Percentiles rank a stretch among this genome's conserved stretches.
phyloP scores from a whole-genome alignment of 2,888 invertebrate species.

The Nipponacmea schrenckii region DNA sequence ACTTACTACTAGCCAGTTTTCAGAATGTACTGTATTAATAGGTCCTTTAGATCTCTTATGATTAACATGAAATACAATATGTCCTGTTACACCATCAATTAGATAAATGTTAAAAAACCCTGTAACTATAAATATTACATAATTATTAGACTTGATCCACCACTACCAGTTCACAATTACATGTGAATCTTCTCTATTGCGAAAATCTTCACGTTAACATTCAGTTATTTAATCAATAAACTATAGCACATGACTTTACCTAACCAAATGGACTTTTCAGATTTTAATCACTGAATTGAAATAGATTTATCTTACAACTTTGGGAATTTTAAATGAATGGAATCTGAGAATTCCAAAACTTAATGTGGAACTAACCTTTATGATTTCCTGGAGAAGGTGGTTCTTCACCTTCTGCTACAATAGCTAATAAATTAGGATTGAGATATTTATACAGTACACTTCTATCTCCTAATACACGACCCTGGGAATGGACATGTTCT shows the following conservation, averaged over 20 bases:
- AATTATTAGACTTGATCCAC: too few species aligned
- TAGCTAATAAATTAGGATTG: constrained; percentile 94
- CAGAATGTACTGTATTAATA: constrained; percentile 90
- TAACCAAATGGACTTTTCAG: too few species aligned
- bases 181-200: too few species aligned
- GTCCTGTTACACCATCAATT: constrained; percentile 91
- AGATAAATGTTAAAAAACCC: constrained; percentile 80
- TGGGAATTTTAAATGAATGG: too few species aligned
- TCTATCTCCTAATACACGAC: constrained; percentile 92
- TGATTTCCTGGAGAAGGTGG: constrained; percentile 25
- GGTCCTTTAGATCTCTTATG: constrained; percentile 88
- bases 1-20: constrained; percentile 88
- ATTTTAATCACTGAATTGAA: too few species aligned
- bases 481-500: constrained; percentile 87
- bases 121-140: neutral
- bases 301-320: too few species aligned
- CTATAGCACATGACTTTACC: too few species aligned
- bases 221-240: too few species aligned
- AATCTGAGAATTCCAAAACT: too few species aligned
- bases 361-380: constrained; percentile 24
- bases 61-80: constrained; percentile 83
- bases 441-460: constrained; percentile 98
- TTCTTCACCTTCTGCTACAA: constrained; percentile 83
- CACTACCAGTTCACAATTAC: too few species aligned
- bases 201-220: too few species aligned